Base-by-base conservation (phyloP, 2,888 invertebrate genomes). In the Rhorus exstirpatorius region DNA sequence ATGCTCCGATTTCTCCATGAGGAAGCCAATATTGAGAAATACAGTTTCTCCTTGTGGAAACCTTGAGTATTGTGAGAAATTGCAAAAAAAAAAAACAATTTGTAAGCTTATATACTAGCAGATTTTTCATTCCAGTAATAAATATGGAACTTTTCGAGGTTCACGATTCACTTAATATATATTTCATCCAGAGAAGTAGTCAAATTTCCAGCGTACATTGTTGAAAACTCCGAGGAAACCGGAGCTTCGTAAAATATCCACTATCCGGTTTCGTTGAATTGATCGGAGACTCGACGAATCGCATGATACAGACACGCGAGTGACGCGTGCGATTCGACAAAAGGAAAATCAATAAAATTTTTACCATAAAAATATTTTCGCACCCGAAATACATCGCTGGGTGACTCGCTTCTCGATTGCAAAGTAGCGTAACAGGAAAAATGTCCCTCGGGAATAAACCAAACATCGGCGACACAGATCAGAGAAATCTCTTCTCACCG, bases 361-460 rank as follows among this genome's bases (percentile, higher is more conserved):
- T 60, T 41, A 24, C 8, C 3, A 8, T 21, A 17, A 24, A 41
- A 55, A 14, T 38, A 68, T 68, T 68, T 68, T 41, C 41, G n/a
- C 24, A 38, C 14, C 24, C 49, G 49, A 51, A 19, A 19, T 31
- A n/a, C 31, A 31, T 67, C 67, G 49, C 49, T 35, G 51, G 53
- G 6, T 3, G 14, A 68, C 41, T 21, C 53, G 38, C 21, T 19
- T 10, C 38, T 68, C 68, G 68, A 68, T 68, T 49, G 46, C 60
- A 60, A 49, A 60, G 60, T 72, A 60, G 58, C 60, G 72, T 60
- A 61, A 72, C 19, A 44, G 41, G 53, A 41, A 65, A 75, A 75
- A 41, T 53, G 46, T 72, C 75, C 63, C 53, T 12, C 41, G 75
- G 44, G 75, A 65, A 26, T n/a, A 65, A 26, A 44, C 41, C 58